A percentile compares a stretch with the other conserved stretches of the same genome.
These are phyloP conservation scores for Cephus pulcher DNA, from an alignment of 2,888 invertebrate species.

Conservation along the genomic window DNA sequence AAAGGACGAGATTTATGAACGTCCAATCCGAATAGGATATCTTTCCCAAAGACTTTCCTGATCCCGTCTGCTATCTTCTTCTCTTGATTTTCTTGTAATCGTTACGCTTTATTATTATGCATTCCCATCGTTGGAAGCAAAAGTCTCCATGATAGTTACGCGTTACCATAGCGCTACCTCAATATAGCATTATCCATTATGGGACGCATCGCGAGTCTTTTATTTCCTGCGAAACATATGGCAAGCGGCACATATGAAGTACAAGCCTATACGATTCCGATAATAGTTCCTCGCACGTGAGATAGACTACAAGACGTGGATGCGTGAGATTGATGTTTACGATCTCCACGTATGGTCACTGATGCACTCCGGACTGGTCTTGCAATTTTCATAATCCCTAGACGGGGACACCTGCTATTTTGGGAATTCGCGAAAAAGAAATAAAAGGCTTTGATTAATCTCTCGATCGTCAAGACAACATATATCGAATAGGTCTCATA, in stretches of 20 bases:
- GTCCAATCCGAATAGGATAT: constrained; percentile 1
- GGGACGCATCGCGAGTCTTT: neutral
- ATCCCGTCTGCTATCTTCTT: neutral
- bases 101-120: neutral
- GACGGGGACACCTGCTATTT: neutral
- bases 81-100: constrained; percentile 1
- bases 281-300: neutral
- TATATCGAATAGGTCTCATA: neutral
- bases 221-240: neutral
- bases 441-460: neutral
- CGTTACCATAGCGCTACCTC: neutral
- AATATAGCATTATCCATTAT: neutral
- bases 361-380: neutral
- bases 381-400: neutral
- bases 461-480: neutral
- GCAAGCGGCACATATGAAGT: neutral
- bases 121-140: neutral
- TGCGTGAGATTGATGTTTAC: neutral
- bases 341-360: neutral
- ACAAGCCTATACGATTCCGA: neutral
- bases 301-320: neutral
- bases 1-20: constrained; percentile 9
- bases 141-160: neutral
- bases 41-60: neutral
- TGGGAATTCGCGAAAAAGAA: neutral